Evolutionary conservation across 2,888 invertebrate species (phyloP), one percentile per base, ranked within the genome.

Genomic region (Venusia cambrica): DNA sequence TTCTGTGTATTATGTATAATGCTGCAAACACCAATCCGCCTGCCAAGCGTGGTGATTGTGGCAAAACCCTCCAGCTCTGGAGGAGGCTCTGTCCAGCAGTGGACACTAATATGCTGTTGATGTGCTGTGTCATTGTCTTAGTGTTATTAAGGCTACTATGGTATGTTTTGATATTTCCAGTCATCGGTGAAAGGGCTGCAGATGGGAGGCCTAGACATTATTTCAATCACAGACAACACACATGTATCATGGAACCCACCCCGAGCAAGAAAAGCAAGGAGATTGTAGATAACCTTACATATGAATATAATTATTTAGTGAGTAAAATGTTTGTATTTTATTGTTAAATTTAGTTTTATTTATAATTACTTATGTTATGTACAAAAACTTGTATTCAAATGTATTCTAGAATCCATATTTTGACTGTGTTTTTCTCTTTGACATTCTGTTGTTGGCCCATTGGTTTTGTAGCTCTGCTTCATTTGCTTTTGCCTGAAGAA

Each of bases 161-260:
- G n/a, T n/a, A n/a, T n/a, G 7, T 43, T 31, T 35, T 47, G 31
- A n/a, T 41, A 20, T 64, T 90, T 88, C n/a, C 84, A 97, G 97
- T 92, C 97, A 21, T 92, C 97, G 2, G 92, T 99, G 22, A 98
- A 98, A 85, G 98, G 98, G 1, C 74, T 99, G 8, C 93, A 97
- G 78, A 94, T 97, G 93, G 93, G 94, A 27, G 98, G 98, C 5
- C 67, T 98, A 16, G 90, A 96, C 42, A 93, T 99, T 50, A 89
- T 97, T 7, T 98, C 98, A 3, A 90, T 99, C 31, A 97, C 98
- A n/a, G 98, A 99, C 70, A 90, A 88, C 55, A 98, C 98, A 0
- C 91, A 88, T 31, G 93, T 97, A 2, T 93, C 95, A 0, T 94
- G 92, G 92, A 91, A 91, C 73, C 93, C 95, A 14, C 93, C 93